Base-by-base conservation (phyloP, 2,888 invertebrate species). In the Ophioninae sp. region DNA sequence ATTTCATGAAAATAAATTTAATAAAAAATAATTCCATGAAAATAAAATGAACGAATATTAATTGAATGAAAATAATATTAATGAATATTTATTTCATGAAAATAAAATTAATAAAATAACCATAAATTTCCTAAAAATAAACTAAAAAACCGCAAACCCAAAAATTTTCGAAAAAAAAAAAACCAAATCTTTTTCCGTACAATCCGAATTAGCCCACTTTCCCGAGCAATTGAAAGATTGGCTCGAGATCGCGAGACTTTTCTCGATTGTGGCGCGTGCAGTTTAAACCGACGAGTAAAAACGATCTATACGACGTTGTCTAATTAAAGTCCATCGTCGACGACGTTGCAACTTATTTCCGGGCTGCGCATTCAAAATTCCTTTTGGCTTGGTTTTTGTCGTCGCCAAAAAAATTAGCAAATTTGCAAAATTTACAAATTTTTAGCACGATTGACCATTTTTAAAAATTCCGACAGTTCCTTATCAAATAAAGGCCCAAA, bases 301-400 rank as follows among this genome's bases (percentile, higher is more conserved):
- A 41, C 70, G 30, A 23, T 74, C 78, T 78, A 21, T 59, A 62
- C 41, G 73, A 74, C 30, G 74, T 74, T 57, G 74, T 82, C 82
- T 82, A 82, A 82, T 82, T 82, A 82, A 82, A 82, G 78, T 82
- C 78, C 64, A 21, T 69, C 82, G 68, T 74, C 69, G 64, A 44
- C 50, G 78, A 69, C 74, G 57, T 78, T 57, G 74, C 64, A 21
- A 57, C 41, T 30, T 57, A 17, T 56, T 30, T 39, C 7, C 68
- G 72, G 44, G 70, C 59, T 50, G 59, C 56, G 41, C 41, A 69
- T 65, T 56, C 21, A 56, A 68, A 68, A 39, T 41, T 23, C 5
- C 13, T 69, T 72, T 73, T 61, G 69, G 74, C 64, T 82, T 50
- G 56, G 44, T 23, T 77, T 73, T 62, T 39, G 65, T 81, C 20